Evolutionary conservation across 2,888 invertebrate genomes (phyloP).

Genomic region (Amblyteles armatorius): DNA sequence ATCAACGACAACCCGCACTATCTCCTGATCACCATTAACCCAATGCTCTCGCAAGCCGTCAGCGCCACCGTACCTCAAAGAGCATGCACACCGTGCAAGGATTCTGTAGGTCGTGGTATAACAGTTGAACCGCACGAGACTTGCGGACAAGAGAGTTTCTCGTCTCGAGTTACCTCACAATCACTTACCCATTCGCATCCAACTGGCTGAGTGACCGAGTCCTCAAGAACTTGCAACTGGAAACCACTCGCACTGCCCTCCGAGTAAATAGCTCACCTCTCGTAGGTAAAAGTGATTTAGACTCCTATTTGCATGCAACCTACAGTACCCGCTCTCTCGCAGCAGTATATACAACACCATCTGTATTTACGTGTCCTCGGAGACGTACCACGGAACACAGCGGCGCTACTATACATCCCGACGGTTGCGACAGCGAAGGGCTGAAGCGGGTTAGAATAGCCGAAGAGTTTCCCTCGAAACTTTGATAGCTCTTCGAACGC

Average conservation of each 20-base stretch:
- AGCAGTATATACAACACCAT: neutral
- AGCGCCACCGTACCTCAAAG: neutral
- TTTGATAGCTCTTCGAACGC: slow-evolving; percentile 23
- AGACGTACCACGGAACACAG: neutral
- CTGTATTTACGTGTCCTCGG: neutral
- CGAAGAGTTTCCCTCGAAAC: slow-evolving; percentile 20
- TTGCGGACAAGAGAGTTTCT: slow-evolving; percentile 42
- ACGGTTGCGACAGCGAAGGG: slow-evolving; percentile 9
- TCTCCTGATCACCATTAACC: neutral
- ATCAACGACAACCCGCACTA: neutral
- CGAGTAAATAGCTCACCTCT: slow-evolving; percentile 33
- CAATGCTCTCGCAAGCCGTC: neutral
- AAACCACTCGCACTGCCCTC: slow-evolving; percentile 37
- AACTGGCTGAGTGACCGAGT: slow-evolving; percentile 55
- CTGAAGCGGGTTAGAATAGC: neutral
- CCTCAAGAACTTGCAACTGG: slow-evolving; percentile 38
- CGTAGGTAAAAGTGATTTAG: neutral
- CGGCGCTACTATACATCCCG: neutral
- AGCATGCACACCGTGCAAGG: neutral
- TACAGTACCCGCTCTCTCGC: neutral
- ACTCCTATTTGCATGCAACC: slow-evolving; percentile 6
- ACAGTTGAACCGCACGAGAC: slow-evolving; percentile 55
- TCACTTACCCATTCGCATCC: slow-evolving; percentile 14
- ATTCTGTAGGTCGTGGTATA: slow-evolving; percentile 28
- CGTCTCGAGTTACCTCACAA: slow-evolving; percentile 30